phyloP scores from a whole-genome alignment of 2,113 vertebrate species.

The Erythrolamprus reginae region DNA sequence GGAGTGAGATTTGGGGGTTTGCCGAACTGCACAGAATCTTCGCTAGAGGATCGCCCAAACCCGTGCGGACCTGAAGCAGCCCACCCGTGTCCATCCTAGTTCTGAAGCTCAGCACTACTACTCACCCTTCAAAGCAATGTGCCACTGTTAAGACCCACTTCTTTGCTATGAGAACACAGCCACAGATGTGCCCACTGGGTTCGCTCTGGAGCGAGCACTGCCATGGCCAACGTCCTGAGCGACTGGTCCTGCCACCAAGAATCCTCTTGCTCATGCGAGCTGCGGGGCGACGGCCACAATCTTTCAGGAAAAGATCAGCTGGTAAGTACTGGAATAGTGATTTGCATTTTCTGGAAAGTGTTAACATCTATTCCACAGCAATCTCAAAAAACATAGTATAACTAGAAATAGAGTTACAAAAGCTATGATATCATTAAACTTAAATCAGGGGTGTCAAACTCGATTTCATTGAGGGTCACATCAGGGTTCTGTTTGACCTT shows the following conservation, averaged over 20 bases:
- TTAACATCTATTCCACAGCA: accelerated
- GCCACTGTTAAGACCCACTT: slow-evolving; percentile 91
- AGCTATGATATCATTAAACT: background rate
- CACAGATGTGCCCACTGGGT: slow-evolving; percentile 88
- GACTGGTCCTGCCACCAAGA: slow-evolving; percentile 87
- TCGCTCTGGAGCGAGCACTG: slow-evolving; percentile 95
- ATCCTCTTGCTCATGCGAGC: slow-evolving; percentile 87
- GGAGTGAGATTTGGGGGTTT: too few species aligned
- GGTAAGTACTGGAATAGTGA: background rate
- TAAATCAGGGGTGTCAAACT: too few species aligned
- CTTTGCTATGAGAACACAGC: slow-evolving; percentile 87
- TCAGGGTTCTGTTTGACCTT: too few species aligned
- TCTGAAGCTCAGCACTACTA: background rate
- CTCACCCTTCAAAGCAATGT: slow-evolving; percentile 96
- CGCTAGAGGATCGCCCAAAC: too few species aligned
- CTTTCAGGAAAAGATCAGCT: slow-evolving; percentile 47
- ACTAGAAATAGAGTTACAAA: background rate
- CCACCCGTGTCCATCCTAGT: accelerated
- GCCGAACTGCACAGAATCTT: too few species aligned
- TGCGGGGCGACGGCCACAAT: slow-evolving; percentile 80
- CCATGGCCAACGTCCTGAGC: slow-evolving; percentile 92
- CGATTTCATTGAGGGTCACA: too few species aligned
- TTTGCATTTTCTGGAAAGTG: accelerated
- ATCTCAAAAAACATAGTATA: accelerated
- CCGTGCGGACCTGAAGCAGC: too few species aligned